These are phyloP conservation scores for Amia ocellicauda DNA, from an alignment of 2,113 vertebrate species.

Conservation along the genomic window DNA sequence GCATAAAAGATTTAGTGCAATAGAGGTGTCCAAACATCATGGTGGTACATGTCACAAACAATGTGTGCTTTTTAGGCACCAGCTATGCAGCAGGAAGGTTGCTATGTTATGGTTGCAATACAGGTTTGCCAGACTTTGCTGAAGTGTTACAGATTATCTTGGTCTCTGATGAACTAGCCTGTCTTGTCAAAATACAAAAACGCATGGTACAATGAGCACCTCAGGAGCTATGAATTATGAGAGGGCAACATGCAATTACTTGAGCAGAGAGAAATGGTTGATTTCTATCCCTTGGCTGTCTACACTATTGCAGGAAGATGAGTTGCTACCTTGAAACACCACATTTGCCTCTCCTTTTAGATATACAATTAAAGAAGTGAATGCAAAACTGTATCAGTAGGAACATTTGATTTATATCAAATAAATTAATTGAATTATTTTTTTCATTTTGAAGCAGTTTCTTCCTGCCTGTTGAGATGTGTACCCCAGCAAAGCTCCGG, in stretches of 20 bases:
- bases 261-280: slow-evolving; percentile 22
- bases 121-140: slow-evolving; percentile 28
- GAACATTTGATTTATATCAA: no score
- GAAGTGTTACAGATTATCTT: slow-evolving; percentile 29
- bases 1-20: slow-evolving; percentile 18
- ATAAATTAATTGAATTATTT: no score
- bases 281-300: slow-evolving; percentile 22
- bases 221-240: slow-evolving; percentile 29
- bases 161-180: slow-evolving; percentile 19
- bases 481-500: slow-evolving; percentile 23
- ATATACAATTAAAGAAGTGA: slow-evolving; percentile 14
- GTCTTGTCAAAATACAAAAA: slow-evolving; percentile 28
- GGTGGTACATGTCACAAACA: slow-evolving; percentile 26
- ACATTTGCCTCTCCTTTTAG: slow-evolving; percentile 21
- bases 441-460: slow-evolving; percentile 10
- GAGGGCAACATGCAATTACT: slow-evolving; percentile 19
- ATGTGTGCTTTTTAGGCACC: slow-evolving; percentile 21
- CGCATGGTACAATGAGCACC: slow-evolving; percentile 31
- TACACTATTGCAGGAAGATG: slow-evolving; percentile 25
- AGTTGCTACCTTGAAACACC: slow-evolving; percentile 23
- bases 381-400: no score
- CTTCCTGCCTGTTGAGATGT: slow-evolving; percentile 7
- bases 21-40: slow-evolving; percentile 11
- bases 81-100: slow-evolving; percentile 25
- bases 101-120: slow-evolving; percentile 30